Evolutionary conservation across 2,888 invertebrate genomes (phyloP), one percentile per base, ranked within the genome.

Genomic region (Caenorhabditis uteleia): DNA sequence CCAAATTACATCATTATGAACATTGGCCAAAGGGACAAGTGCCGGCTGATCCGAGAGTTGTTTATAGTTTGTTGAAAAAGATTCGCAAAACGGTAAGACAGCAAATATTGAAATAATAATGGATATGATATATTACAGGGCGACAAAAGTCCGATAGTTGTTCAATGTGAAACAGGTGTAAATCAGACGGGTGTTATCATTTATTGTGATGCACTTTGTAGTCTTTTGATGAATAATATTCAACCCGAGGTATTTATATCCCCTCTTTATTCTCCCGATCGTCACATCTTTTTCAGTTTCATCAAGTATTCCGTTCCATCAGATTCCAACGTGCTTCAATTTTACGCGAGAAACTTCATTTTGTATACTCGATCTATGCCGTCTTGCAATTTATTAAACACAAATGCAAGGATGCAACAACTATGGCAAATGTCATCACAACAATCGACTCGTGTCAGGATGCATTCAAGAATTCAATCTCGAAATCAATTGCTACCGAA

Each of bases 161-260:
- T 36, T 36, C 36, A 36, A n/a, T 36, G 36, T 18, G 36, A 36
- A 36, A 36, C 36, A 2, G 36, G 36, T 14, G 36, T 36, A 16
- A 36, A 36, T 36, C 36, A 36, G 20, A 20, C 36, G 4, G 36
- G 18, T 4, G 36, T 36, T 14, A 7, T 36, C 6, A 36, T 36
- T 10, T 36, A 36, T 10, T 7, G 7, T 4, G 36, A 36, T 36
- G 16, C 18, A 10, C 8, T 36, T 8, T 36, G 7, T 20, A 36
- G 18, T 36, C 36, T 36, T 18, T 20, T 36, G 3, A 16, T 36
- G 7, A 20, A 36, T 2, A 36, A 36, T 36, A 16, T 20, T 20
- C 4, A 16, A 14, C 18, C 20, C 20, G 36, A 36, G 5, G 36
- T 36, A 10, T 20, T 16, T 36, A n/a, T 18, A 14, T n/a, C 5